A percentile compares a stretch with the other conserved stretches of the same genome.
Evolutionary conservation across 1,140 invertebrate genomes (phyloP).

Genomic region (Gonatopus flavifemur): DNA sequence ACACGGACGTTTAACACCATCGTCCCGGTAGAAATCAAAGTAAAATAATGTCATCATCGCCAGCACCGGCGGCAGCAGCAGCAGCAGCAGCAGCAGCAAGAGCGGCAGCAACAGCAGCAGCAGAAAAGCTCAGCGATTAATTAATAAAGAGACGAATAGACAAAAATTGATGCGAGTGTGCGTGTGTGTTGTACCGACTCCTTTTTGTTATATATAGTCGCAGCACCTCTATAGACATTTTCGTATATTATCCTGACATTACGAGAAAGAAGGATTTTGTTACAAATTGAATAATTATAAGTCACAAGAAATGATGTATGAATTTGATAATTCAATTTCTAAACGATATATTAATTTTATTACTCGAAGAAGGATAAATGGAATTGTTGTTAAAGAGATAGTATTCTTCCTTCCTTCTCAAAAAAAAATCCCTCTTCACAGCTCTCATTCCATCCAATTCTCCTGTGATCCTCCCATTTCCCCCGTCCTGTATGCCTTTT

Average conservation of each 20-base stretch:
- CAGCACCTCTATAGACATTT: no score
- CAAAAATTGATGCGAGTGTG: no score
- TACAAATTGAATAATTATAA: no score
- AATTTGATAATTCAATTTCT: no score
- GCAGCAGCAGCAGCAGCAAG: not conserved
- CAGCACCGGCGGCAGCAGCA: slow-evolving; percentile 8
- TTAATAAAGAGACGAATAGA: not conserved
- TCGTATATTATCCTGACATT: no score
- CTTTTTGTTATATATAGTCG: slow-evolving; percentile 21
- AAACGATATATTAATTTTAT: no score
- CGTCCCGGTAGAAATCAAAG: slow-evolving; percentile 9
- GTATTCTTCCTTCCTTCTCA: slow-evolving; percentile 13
- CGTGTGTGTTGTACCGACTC: slow-evolving; percentile 12
- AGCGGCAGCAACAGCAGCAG: not conserved
- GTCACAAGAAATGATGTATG: no score
- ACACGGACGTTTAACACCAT: slow-evolving; percentile 74
- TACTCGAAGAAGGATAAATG: no score
- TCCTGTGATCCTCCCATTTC: slow-evolving; percentile 10
- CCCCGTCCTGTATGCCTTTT: slow-evolving; percentile 3
- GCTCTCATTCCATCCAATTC: not conserved
- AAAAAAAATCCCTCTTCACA: not conserved
- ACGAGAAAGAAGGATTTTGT: no score
- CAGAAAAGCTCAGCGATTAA: not conserved
- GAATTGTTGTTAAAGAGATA: no score
- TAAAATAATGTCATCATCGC: not conserved